A percentile compares a stretch with the other conserved stretches of the same genome.
Conservation (phyloP, 2,888 invertebrate species). For the Caenorhabditis macrosperma region DNA sequence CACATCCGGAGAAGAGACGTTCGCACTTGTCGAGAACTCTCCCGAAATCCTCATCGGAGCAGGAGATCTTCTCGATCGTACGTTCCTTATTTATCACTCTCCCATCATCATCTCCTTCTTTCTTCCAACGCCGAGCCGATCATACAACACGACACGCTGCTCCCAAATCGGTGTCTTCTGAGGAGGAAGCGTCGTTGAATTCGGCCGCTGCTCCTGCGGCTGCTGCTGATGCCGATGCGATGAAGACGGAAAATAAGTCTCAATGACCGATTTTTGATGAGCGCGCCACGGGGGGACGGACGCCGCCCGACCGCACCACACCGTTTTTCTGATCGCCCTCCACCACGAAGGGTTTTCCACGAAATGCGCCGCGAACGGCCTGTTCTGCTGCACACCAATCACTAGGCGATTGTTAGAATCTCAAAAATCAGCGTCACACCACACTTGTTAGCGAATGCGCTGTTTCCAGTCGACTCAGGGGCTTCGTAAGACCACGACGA, state of each 20-base stretch:
- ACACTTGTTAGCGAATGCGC: neutral
- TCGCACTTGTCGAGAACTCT: too few relatives aligned
- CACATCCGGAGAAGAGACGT: too few relatives aligned
- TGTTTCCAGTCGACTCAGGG: slow-evolving; percentile 22
- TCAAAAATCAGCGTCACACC: slow-evolving; percentile 51
- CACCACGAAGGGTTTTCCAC: neutral
- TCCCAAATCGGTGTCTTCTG: slow-evolving; percentile 18
- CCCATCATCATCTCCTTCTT: neutral
- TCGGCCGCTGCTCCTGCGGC: too few relatives aligned
- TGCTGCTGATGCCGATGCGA: too few relatives aligned
- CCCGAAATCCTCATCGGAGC: too few relatives aligned
- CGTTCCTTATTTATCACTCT: slow-evolving; percentile 22
- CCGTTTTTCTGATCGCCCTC: neutral
- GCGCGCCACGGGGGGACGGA: neutral
- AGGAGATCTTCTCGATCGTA: too few relatives aligned
- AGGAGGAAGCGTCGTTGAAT: slow-evolving; percentile 4
- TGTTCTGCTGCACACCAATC: too few relatives aligned
- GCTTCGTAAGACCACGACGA: slow-evolving; percentile 23
- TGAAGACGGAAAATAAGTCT: slow-evolving; percentile 8
- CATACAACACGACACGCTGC: slow-evolving; percentile 19
- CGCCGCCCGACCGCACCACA: neutral
- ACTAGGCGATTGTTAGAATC: slow-evolving; percentile 30
- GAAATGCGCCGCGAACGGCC: too few relatives aligned
- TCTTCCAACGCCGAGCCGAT: neutral
- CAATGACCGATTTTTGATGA: slow-evolving; percentile 58